Conservation (phyloP, 1,140 invertebrate genomes). For the Hylyphantes graminicola region DNA sequence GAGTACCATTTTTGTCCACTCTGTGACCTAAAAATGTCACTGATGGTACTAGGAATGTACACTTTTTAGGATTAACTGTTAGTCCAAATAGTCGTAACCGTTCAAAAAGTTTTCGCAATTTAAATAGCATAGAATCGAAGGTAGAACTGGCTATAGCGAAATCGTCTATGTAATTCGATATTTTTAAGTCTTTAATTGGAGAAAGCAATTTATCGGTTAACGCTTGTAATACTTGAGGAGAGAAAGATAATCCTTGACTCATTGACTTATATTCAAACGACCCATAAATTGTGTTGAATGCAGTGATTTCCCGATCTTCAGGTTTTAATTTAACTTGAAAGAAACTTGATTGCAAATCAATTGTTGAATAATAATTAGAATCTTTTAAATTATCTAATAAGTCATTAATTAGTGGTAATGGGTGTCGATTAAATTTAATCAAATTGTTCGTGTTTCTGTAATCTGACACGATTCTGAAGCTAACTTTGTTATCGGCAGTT, state of each 20-base stretch:
- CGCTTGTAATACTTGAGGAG: neutral
- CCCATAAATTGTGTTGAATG: neutral
- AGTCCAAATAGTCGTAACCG: neutral
- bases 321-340: conserved; percentile 1
- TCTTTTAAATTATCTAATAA: neutral
- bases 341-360: neutral
- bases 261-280: neutral
- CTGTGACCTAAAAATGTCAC: neutral
- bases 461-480: neutral
- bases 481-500: neutral
- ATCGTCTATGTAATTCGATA: neutral
- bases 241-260: neutral
- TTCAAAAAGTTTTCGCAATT: neutral
- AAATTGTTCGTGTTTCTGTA: neutral
- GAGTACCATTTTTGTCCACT: neutral
- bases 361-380: neutral
- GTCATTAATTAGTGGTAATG: neutral
- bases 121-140: neutral
- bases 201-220: neutral
- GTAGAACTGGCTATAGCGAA: neutral
- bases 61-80: neutral
- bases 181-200: neutral
- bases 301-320: neutral
- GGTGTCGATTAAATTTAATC: neutral
- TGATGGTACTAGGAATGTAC: neutral